These are phyloP conservation scores for Sebastes hubbsi DNA, from an alignment of 2,797 vertebrate species.

Conservation along the genomic window DNA sequence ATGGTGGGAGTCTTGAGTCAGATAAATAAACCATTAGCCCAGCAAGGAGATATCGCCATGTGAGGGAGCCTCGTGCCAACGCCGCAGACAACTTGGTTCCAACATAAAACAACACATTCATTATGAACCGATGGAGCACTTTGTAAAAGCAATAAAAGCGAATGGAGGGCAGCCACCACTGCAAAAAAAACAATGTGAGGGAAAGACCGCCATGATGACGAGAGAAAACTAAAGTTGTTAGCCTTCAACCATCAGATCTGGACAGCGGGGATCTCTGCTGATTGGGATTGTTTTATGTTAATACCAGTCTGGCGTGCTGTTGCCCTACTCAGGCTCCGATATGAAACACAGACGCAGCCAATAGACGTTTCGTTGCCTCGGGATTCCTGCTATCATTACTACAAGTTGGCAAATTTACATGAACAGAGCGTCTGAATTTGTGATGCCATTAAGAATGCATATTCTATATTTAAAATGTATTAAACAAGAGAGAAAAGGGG, in stretches of 20 bases:
- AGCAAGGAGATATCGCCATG: conserved; percentile 2
- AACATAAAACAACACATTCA: conserved; percentile 1
- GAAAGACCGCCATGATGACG: background rate
- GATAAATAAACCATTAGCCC: conserved; percentile 57
- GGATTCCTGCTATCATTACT: conserved; percentile 2
- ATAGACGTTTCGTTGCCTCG: conserved; percentile 3
- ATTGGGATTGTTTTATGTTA: conserved; percentile 17
- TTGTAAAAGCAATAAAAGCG: conserved; percentile 5
- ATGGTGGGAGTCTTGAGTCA: conserved; percentile 60
- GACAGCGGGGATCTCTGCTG: conserved; percentile 26
- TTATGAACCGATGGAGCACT: background rate
- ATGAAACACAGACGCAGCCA: conserved; percentile 20
- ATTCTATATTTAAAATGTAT: background rate
- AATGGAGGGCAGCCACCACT: background rate
- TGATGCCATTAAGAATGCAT: conserved; percentile 4
- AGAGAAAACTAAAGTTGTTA: background rate
- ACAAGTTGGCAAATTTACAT: conserved; percentile 1
- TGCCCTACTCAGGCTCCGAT: conserved; percentile 19
- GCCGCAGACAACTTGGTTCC: background rate
- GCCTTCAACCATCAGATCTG: conserved; percentile 19
- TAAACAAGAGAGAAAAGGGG: background rate
- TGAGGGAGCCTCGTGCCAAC: conserved; percentile 8
- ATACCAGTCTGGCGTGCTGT: conserved; percentile 19
- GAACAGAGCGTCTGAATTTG: conserved; percentile 5
- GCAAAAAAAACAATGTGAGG: background rate